Evolutionary conservation across 2,888 invertebrate genomes (phyloP).

Genomic region (Mimumesa dahlbomi): DNA sequence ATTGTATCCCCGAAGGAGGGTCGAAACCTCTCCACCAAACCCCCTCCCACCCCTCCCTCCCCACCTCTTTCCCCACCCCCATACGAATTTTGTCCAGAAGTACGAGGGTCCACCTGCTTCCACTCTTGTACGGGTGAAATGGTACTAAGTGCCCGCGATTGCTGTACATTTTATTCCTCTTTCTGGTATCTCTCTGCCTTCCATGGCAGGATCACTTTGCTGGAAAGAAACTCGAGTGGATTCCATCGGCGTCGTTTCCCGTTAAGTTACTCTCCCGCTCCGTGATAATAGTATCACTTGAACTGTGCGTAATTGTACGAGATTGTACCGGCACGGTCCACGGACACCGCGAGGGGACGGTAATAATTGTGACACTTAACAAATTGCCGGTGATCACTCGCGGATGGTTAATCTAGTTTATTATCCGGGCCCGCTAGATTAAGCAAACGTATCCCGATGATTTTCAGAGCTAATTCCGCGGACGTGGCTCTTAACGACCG

Average conservation of each 20-base stretch:
- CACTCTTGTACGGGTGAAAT: conserved; percentile 41
- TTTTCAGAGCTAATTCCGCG: no score
- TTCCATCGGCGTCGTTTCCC: conserved; percentile 29
- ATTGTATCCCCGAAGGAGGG: conserved; percentile 67
- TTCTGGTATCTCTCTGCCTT: conserved; percentile 44
- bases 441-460: no score
- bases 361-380: conserved; percentile 44
- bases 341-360: conserved; percentile 1
- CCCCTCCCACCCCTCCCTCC: not conserved
- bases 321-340: no score
- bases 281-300: conserved; percentile 56
- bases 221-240: conserved; percentile 15
- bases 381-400: conserved; percentile 42
- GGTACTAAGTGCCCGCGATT: conserved; percentile 67
- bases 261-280: conserved; percentile 20
- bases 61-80: conserved; percentile 16
- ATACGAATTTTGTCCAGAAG: conserved; percentile 40
- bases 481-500: no score
- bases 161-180: conserved; percentile 57
- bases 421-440: not conserved
- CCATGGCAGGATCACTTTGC: conserved; percentile 39
- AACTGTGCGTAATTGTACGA: conserved; percentile 44
- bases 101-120: conserved; percentile 56
- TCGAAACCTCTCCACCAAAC: not conserved
- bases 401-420: not conserved